Percentiles rank a stretch among this genome's conserved stretches.
Evolutionary conservation across 2,113 vertebrate species (phyloP).

Genomic region (Heptranchias perlo): DNA sequence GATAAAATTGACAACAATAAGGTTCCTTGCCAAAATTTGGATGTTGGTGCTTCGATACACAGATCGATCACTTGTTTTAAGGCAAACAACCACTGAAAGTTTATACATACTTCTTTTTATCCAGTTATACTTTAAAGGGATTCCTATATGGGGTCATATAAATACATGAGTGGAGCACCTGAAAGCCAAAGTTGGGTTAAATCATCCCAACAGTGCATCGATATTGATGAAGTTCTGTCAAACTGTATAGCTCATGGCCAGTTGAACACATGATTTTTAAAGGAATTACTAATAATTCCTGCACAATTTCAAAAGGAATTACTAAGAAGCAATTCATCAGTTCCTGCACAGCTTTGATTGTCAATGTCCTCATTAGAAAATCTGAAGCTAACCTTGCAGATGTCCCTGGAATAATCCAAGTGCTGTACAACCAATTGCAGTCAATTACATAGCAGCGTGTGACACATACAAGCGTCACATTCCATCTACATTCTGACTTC

Average conservation of each 20-base stretch:
- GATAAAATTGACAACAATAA: slow-evolving; percentile 63
- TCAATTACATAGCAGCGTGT: slow-evolving; percentile 70
- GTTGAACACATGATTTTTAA: neutral
- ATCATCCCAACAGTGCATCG: neutral
- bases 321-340: neutral
- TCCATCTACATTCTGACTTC: slow-evolving; percentile 73
- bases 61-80: slow-evolving; percentile 55
- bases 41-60: slow-evolving; percentile 66
- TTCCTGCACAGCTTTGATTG: neutral
- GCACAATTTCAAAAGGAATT: neutral
- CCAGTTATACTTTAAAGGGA: neutral
- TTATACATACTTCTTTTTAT: slow-evolving; percentile 46
- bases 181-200: neutral
- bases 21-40: slow-evolving; percentile 68
- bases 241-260: neutral
- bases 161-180: neutral
- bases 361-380: slow-evolving; percentile 64
- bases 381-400: slow-evolving; percentile 53
- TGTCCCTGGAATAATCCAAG: slow-evolving; percentile 72
- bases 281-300: neutral
- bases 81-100: slow-evolving; percentile 60
- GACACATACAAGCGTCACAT: slow-evolving; percentile 68
- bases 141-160: neutral
- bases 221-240: neutral
- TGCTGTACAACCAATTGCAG: slow-evolving; percentile 70